These are phyloP conservation scores for Dendrolimus houi DNA, from an alignment of 2,888 invertebrate species.

Conservation along the genomic window DNA sequence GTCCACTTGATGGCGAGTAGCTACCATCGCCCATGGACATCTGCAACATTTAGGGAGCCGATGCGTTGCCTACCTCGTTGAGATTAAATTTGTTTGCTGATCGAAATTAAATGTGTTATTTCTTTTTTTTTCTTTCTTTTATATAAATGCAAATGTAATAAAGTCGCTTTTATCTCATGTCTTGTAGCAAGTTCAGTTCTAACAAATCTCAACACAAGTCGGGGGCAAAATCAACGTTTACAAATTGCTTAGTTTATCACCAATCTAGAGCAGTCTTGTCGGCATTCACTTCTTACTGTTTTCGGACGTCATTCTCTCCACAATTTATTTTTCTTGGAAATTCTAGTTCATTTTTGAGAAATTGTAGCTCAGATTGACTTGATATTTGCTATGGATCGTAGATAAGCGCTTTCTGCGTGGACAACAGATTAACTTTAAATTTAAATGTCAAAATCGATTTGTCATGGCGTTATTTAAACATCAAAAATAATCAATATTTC, in stretches of 20 bases:
- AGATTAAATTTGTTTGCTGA: too few species aligned
- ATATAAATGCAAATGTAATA: not conserved
- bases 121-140: too few species aligned
- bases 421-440: too few species aligned
- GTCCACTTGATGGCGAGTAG: too few species aligned
- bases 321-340: not conserved
- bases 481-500: not conserved
- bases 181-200: conserved; percentile 4
- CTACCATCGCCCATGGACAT: too few species aligned
- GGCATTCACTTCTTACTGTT: not conserved
- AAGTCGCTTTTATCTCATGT: not conserved
- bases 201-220: conserved; percentile 7
- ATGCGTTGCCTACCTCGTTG: too few species aligned
- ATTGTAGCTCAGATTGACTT: not conserved
- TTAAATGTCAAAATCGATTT: too few species aligned
- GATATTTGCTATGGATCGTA: too few species aligned
- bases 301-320: not conserved
- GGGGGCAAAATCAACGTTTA: conserved; percentile 9
- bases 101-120: too few species aligned
- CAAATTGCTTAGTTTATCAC: conserved; percentile 10
- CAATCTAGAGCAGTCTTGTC: conserved; percentile 7
- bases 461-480: too few species aligned
- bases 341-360: not conserved
- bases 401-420: too few species aligned
- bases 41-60: too few species aligned